Conservation (phyloP, 1,140 invertebrate species). For the Lycorma delicatula region DNA sequence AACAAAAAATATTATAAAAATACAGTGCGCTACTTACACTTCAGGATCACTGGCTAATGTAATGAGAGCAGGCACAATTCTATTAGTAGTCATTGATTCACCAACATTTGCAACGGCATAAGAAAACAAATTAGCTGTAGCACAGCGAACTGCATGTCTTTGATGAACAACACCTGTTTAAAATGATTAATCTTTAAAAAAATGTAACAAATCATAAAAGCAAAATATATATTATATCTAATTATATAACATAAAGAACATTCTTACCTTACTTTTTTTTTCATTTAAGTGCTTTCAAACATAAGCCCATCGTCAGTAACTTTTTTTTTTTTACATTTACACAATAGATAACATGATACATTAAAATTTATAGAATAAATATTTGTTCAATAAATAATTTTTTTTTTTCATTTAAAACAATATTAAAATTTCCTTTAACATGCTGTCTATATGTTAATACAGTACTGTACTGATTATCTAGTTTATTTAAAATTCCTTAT, state of each 20-base stretch:
- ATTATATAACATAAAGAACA: not conserved
- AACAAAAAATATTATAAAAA: slow-evolving; percentile 5
- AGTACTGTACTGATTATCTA: too few relatives aligned
- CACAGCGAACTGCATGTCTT: slow-evolving; percentile 47
- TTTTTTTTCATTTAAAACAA: too few relatives aligned
- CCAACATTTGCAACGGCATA: slow-evolving; percentile 46
- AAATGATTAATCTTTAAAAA: slow-evolving; percentile 13
- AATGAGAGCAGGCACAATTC: slow-evolving; percentile 58
- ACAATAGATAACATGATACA: too few relatives aligned
- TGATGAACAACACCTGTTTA: slow-evolving; percentile 53
- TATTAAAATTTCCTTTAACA: too few relatives aligned
- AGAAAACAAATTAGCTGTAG: slow-evolving; percentile 51
- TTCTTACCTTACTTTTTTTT: too few relatives aligned
- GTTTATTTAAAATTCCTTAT: too few relatives aligned
- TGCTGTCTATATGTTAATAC: too few relatives aligned
- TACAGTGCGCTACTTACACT: slow-evolving; percentile 42
- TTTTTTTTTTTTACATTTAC: too few relatives aligned
- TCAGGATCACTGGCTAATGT: slow-evolving; percentile 62
- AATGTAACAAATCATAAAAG: not conserved
- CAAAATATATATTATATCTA: not conserved
- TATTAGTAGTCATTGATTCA: slow-evolving; percentile 47
- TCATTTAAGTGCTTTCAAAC: too few relatives aligned
- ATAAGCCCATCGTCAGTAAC: not conserved
- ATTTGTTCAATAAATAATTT: too few relatives aligned
- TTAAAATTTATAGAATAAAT: too few relatives aligned